Base-by-base conservation (phyloP, 2,113 vertebrate genomes). In the Pachyramphus minor region DNA sequence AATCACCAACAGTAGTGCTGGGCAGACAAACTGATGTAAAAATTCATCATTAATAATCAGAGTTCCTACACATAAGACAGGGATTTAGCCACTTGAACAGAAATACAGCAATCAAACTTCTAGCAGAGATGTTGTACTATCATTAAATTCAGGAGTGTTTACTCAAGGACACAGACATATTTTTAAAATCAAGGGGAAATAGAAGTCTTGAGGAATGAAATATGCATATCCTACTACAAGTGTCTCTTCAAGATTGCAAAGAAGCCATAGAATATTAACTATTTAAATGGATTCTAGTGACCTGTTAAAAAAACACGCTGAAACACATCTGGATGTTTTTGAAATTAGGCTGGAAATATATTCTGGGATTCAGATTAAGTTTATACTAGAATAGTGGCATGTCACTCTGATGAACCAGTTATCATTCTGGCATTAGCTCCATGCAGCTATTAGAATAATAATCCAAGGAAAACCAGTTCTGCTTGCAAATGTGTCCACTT, bases 41-140 rank as follows among this genome's bases (percentile, higher is more conserved):
- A 96, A 84, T 39, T 93, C 50, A 18, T 66, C 77, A 94, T 80
- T 69, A 88, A 56, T 76, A 88, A 95, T 84, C 94, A 94, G 58
- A 79, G 55, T 76, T 92, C 50, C 58, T 53, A 82, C 55, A 76
- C 4, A 3, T n/a, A 92, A 52, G 47, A 49, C 3, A 69, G 42
- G 62, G 56, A 93, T 91, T 91, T 67, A 76, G 21, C 41, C 76
- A 84, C 81, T 96, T 62, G 73, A 76, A 87, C 31, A 77, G 84
- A 95, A 95, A 80, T 21, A 74, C 58, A 87, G 76, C 89, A 93
- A 91, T 91, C 58, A 93, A 68, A 62, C 31, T 91, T 93, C 73
- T 52, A 73, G 93, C 64, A 91, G 91, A 95, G 73, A 69, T 64
- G 33, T 37, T 6, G 8, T n/a, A 80, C 39, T 77, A 91, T 84